phyloP scores from a whole-genome alignment of 2,888 invertebrate species.

The Cosmorhoe ocellata region DNA sequence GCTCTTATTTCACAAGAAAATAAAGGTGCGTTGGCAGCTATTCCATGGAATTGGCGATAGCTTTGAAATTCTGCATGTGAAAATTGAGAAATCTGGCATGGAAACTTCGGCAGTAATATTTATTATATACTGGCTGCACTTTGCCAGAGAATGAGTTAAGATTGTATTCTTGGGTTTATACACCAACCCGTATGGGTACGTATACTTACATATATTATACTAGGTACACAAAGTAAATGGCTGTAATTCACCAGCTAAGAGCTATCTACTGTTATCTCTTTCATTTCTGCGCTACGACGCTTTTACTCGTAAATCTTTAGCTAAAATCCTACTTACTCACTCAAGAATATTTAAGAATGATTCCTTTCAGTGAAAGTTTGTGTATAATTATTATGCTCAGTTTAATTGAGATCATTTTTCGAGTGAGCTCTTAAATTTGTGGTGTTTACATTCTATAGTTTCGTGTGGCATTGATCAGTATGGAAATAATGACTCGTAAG shows the following conservation, averaged over 20 bases:
- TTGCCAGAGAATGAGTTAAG: too few relatives aligned
- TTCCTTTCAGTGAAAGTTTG: slow-evolving; percentile 67
- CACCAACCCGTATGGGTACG: too few relatives aligned
- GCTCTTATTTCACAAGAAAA: not conserved
- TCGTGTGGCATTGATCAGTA: too few relatives aligned
- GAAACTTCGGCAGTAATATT: too few relatives aligned
- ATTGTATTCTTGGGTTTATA: too few relatives aligned
- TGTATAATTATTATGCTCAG: slow-evolving; percentile 56
- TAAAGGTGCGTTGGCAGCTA: not conserved
- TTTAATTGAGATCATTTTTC: slow-evolving; percentile 35
- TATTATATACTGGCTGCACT: too few relatives aligned
- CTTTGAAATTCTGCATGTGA: too few relatives aligned
- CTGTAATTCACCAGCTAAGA: slow-evolving; percentile 66
- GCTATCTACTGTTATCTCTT: slow-evolving; percentile 65
- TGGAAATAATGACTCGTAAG: too few relatives aligned
- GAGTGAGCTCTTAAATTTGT: not conserved
- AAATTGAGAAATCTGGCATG: too few relatives aligned
- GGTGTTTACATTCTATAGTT: too few relatives aligned
- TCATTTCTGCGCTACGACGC: slow-evolving; percentile 61
- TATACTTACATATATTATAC: too few relatives aligned
- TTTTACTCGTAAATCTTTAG: slow-evolving; percentile 56
- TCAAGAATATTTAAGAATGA: slow-evolving; percentile 62
- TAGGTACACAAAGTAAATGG: slow-evolving; percentile 40
- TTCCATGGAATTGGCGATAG: too few relatives aligned
- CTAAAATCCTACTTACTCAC: slow-evolving; percentile 54